A percentile compares a stretch with the other conserved stretches of the same genome.
Conservation (phyloP, 2,888 invertebrate species). For the Stenichneumon culpator region DNA sequence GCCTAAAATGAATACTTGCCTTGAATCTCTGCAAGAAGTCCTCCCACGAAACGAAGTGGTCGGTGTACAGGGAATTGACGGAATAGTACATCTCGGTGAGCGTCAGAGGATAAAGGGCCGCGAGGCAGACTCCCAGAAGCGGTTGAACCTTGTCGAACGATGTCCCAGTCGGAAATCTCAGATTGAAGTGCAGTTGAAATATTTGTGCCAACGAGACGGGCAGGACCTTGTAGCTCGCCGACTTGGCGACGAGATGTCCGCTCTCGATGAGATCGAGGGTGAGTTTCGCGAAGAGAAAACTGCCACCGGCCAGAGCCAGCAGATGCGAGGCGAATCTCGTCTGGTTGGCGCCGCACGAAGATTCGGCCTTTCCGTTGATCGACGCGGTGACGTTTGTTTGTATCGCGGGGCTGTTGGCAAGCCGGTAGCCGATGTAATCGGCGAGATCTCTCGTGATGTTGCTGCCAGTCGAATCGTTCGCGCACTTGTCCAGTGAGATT, state of each 20-base stretch:
- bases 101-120: constrained; percentile 96
- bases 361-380: constrained; percentile 88
- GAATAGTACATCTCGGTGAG: constrained; percentile 97
- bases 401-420: constrained; percentile 93
- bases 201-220: constrained; percentile 96
- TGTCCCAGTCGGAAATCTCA: constrained; percentile 95
- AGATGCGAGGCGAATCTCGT: constrained; percentile 95
- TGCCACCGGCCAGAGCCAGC: constrained; percentile 93
- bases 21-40: constrained; percentile 96
- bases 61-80: constrained; percentile 93
- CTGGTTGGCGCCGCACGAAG: constrained; percentile 87
- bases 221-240: constrained; percentile 95
- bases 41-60: constrained; percentile 94
- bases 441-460: constrained; percentile 94
- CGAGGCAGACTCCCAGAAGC: constrained; percentile 95
- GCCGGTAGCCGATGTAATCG: constrained; percentile 94
- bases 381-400: constrained; percentile 92
- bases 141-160: constrained; percentile 96
- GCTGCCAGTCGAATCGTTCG: constrained; percentile 87
- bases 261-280: constrained; percentile 96
- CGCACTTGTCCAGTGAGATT: constrained; percentile 90
- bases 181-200: constrained; percentile 95
- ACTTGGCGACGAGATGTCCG: constrained; percentile 96
- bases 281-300: constrained; percentile 96
- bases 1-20: constrained; percentile 76